These are phyloP conservation scores for Pentamera pediparva DNA, from an alignment of 53 echinoderm and acorn worm genomes.

Conservation along the genomic window DNA sequence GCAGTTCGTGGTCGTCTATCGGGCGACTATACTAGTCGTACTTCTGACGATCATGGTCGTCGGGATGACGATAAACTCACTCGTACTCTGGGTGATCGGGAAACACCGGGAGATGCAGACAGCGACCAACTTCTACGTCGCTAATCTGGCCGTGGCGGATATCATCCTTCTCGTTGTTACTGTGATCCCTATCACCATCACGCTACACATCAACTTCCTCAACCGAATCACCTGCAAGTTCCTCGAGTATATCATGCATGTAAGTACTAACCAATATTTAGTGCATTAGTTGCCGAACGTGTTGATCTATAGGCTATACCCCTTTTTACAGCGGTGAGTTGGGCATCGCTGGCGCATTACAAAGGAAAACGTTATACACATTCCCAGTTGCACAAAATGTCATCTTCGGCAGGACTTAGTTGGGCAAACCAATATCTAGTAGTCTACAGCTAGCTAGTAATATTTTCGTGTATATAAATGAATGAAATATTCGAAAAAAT, in stretches of 20 bases:
- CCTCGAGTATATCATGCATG: constrained; percentile 56
- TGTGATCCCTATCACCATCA: constrained; percentile 54
- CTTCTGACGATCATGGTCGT: constrained; percentile 49
- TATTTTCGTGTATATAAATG: too few species aligned
- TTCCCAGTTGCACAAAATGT: too few species aligned
- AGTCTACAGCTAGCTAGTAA: too few species aligned
- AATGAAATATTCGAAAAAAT: too few species aligned
- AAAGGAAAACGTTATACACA: too few species aligned
- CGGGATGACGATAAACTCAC: constrained; percentile 66
- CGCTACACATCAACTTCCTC: constrained; percentile 32
- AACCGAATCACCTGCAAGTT: constrained; percentile 54
- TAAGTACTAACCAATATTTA: too few species aligned
- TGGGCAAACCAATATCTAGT: too few species aligned
- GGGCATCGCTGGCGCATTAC: too few species aligned
- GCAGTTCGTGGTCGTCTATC: background rate
- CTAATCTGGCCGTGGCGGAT: constrained; percentile 73
- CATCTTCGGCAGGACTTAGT: too few species aligned
- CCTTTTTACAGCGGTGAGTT: too few species aligned
- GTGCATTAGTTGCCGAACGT: too few species aligned
- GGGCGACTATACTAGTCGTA: background rate
- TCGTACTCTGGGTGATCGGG: constrained; percentile 72
- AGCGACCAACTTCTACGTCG: constrained; percentile 86
- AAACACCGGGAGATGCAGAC: constrained; percentile 83
- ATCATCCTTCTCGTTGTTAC: constrained; percentile 64
- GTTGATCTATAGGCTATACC: too few species aligned